Evolutionary conservation across 2,888 invertebrate genomes (phyloP).

Genomic region (Parnassius smintheus): DNA sequence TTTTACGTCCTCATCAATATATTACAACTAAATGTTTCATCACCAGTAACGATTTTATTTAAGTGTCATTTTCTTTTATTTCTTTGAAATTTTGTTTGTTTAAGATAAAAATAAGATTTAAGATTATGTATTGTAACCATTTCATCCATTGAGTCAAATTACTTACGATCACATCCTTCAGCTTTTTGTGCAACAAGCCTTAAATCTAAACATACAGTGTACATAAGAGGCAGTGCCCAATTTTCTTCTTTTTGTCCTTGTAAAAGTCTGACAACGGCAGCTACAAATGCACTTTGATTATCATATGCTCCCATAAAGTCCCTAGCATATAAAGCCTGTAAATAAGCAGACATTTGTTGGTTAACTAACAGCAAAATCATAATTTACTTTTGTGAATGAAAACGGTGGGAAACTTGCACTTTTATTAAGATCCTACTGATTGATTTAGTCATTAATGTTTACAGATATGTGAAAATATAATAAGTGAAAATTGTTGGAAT

Average conservation of each 20-base stretch:
- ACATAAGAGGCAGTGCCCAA: slow-evolving; percentile 98
- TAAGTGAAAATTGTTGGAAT: slow-evolving; percentile 2
- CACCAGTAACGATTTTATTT: too few relatives aligned
- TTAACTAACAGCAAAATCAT: background rate
- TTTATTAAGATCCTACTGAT: too few relatives aligned
- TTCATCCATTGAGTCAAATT: too few relatives aligned
- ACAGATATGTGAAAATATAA: background rate
- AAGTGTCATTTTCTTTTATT: too few relatives aligned
- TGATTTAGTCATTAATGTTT: background rate
- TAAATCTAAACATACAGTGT: slow-evolving; percentile 93
- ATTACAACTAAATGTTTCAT: too few relatives aligned
- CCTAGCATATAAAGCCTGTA: slow-evolving; percentile 63
- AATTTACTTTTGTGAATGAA: background rate
- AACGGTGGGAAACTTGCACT: too few relatives aligned
- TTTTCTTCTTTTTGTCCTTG: slow-evolving; percentile 96
- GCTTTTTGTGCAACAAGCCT: slow-evolving; percentile 91
- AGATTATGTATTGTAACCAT: too few relatives aligned
- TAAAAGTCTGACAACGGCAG: slow-evolving; percentile 89
- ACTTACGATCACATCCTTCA: slow-evolving; percentile 76
- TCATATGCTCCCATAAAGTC: slow-evolving; percentile 87
- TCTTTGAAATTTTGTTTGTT: too few relatives aligned
- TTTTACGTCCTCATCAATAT: too few relatives aligned
- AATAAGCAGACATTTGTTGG: slow-evolving; percentile 24
- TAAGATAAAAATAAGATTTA: too few relatives aligned
- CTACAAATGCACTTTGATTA: slow-evolving; percentile 88